A percentile compares a stretch with the other conserved stretches of the same genome.
phyloP scores from a whole-genome alignment of 2,888 invertebrate genomes.

The Caenorhabditis macrosperma region DNA sequence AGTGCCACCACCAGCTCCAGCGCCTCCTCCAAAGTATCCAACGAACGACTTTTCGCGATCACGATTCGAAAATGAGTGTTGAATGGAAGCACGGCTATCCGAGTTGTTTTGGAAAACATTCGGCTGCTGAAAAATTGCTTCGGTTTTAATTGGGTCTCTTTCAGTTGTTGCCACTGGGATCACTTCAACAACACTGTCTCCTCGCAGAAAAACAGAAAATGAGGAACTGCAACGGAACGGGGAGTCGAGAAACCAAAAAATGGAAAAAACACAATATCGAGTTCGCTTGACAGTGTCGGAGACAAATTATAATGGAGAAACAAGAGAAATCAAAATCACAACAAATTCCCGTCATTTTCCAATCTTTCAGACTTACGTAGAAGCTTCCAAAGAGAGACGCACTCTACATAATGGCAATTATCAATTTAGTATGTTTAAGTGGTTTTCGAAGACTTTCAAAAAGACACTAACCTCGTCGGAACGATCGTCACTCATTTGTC shows the following conservation, averaged over 20 bases:
- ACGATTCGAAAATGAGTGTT: conserved; percentile 65
- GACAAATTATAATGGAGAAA: conserved; percentile 4
- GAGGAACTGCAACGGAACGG: conserved; percentile 24
- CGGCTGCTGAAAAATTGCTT: conserved; percentile 51
- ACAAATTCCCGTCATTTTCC: conserved; percentile 5
- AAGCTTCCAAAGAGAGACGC: conserved; percentile 79
- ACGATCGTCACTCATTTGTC: conserved; percentile 64
- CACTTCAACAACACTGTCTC: conserved; percentile 28
- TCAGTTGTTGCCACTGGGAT: neutral
- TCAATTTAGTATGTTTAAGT: conserved; percentile 1
- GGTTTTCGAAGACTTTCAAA: too few relatives aligned
- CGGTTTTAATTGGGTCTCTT: neutral
- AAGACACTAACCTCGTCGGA: conserved; percentile 59
- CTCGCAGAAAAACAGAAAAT: conserved; percentile 1
- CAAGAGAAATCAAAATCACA: conserved; percentile 9
- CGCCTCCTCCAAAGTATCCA: conserved; percentile 88
- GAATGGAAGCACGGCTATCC: conserved; percentile 47
- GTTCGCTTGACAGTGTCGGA: neutral
- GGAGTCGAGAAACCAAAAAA: conserved; percentile 6
- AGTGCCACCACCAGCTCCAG: conserved; percentile 72
- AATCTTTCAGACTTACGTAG: conserved; percentile 74
- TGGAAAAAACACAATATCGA: neutral
- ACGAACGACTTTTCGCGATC: conserved; percentile 92
- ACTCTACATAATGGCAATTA: conserved; percentile 66
- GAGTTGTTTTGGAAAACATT: conserved; percentile 45